phyloP scores from a whole-genome alignment of 2,113 vertebrate species.

The Eubucco bourcierii region DNA sequence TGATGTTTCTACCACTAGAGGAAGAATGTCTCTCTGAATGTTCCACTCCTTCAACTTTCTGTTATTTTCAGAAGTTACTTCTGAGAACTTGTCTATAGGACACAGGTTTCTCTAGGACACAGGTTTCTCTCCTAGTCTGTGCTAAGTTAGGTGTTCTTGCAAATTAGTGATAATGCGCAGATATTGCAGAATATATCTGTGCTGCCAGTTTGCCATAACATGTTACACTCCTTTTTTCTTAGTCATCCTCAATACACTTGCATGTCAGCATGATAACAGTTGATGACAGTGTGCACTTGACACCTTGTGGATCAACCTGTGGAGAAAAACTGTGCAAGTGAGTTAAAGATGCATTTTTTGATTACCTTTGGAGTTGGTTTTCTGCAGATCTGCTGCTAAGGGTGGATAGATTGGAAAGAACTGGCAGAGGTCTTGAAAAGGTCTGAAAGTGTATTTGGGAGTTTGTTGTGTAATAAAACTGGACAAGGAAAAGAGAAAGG shows the following conservation, averaged over 20 bases:
- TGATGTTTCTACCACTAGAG: not conserved
- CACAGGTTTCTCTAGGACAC: not conserved
- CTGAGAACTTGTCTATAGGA: not conserved
- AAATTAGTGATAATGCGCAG: not conserved
- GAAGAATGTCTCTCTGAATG: not conserved
- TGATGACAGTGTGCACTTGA: not conserved
- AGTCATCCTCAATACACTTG: not conserved
- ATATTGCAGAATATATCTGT: not conserved
- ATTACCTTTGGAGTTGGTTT: not conserved
- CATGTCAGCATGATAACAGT: not conserved
- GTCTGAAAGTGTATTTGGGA: not conserved
- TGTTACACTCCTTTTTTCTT: not conserved
- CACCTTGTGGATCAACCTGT: not conserved
- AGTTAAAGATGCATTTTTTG: not conserved
- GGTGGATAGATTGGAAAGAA: not conserved
- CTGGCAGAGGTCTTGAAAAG: not conserved
- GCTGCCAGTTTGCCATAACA: not conserved
- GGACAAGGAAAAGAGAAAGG: not conserved
- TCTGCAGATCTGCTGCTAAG: not conserved
- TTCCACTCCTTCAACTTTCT: not conserved
- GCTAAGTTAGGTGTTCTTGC: not conserved
- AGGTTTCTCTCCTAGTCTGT: not conserved
- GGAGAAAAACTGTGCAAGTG: not conserved
- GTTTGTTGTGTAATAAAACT: not conserved
- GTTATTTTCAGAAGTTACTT: not conserved